phyloP scores from a whole-genome alignment of 2,888 invertebrate species.

The Protophormia terraenovae region DNA sequence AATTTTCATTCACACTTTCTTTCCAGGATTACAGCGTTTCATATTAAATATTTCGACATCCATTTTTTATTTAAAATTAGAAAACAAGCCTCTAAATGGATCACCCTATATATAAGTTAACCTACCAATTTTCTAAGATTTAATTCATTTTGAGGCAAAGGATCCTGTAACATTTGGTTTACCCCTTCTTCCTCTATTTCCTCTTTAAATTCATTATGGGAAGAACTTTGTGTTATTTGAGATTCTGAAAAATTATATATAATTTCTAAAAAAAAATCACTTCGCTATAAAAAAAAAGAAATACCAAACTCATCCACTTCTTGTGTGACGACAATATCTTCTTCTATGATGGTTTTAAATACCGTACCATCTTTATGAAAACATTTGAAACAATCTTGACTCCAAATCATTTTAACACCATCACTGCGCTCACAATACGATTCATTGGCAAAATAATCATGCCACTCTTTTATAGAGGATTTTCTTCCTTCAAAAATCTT shows the following conservation, averaged over 20 bases:
- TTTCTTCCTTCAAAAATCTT: conserved; percentile 71
- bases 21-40: too few relatives aligned
- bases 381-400: conserved; percentile 71
- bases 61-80: too few relatives aligned
- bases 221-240: conserved; percentile 63
- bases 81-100: too few relatives aligned
- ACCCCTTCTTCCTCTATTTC: background rate
- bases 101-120: too few relatives aligned
- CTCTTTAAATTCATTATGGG: conserved; percentile 25
- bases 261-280: conserved; percentile 4
- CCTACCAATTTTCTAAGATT: background rate
- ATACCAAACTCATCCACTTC: conserved; percentile 71
- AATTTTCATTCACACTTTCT: too few relatives aligned
- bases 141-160: background rate
- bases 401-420: conserved; percentile 77
- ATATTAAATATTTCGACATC: too few relatives aligned
- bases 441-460: conserved; percentile 75
- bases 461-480: conserved; percentile 75
- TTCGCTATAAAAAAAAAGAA: background rate
- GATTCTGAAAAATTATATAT: conserved; percentile 26
- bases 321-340: conserved; percentile 63
- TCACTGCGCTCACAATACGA: conserved; percentile 76
- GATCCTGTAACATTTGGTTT: background rate
- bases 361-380: conserved; percentile 76
- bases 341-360: conserved; percentile 70